Evolutionary conservation across 37 sponge, comb jelly and placozoan species (phyloP), one percentile per base, ranked within the genome.

Genomic region (Cliona cf. orientalis): DNA sequence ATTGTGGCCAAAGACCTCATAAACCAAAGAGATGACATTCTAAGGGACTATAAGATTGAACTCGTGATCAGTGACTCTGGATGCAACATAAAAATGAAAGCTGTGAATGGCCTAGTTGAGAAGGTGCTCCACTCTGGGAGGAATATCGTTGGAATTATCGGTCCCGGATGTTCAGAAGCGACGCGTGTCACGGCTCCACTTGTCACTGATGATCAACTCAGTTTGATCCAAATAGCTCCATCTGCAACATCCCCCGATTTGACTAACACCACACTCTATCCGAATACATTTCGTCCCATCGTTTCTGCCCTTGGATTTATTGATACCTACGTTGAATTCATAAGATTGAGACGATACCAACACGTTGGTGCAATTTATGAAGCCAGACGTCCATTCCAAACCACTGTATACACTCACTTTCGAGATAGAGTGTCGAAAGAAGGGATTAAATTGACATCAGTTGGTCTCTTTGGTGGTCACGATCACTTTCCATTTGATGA

Each of bases 281-380:
- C 37, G 29, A 68, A 44, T 33, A 80, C 69, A 1, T 69, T 80
- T 35, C 56, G 80, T 22, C 32, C 57, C 5, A 22, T 69, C 25
- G 25, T 34, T 5, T 69, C 69, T 26, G 17, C 58, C 23, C 35
- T 68, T 17, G 36, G 19, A 17, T 68, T 57, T 41, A 37, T 68
- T 9, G 42, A 68, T 37, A 42, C 37, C 5, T 68, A 49, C 25
- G 19, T n/a, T 0, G 80, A 66, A 36, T 22, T 80, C 5, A 49
- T 66, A 3, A 31, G 22, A 32, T 5, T 23, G 26, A 67, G 69
- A 25, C 25, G 25, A 2, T 80, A 39, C 29, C 3, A 9, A 0
- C 12, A 32, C 0, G 57, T 80, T 22, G 80, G 57, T 2, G 37
- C 35, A 1, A 26, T 80, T 0, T 80, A 68, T 19, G 80, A 80